Base-by-base conservation (phyloP, 2,888 invertebrate species). In the Germaria angustata region DNA sequence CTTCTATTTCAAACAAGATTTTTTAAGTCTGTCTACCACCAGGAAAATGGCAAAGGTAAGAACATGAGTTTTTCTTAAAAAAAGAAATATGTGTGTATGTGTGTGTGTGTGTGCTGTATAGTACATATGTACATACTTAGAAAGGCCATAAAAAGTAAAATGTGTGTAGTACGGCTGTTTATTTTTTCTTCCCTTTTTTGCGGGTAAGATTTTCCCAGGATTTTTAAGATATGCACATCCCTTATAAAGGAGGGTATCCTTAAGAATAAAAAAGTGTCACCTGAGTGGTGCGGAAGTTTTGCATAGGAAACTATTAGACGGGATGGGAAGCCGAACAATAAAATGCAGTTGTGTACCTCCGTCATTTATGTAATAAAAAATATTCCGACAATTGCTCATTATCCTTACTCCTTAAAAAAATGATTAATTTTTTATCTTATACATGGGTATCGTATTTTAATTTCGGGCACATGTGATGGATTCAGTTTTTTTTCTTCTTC, bases 121-220 rank as follows among this genome's bases (percentile, higher is more conserved):
- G 39, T 39, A 13, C n/a, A 13, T 13, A 39, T 13, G 13, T 13
- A 39, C n/a, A n/a, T n/a, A 36, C 36, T 2, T 36, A 39, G 11
- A 39, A 13, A 28, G 11, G 86, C 85, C 86, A 85, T 86, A 86
- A 86, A 85, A 77, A 75, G 72, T 49, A 53, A 36, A 61, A 39
- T 36, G 51, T 59, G 59, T 34, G 69, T 59, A 68, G 69, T 59
- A 68, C 51, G 44, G 46, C 32, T 57, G 41, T 13, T 32, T 17
- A 11, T 63, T 66, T 49, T 87, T 84, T 69, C 68, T 72, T 77
- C 65, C 5, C 5, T 17, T 81, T 80, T 78, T 79, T 82, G 79
- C 88, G 88, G 88, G 89, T 89, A 88, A 89, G 88, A 90, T 90
- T 90, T 90, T 90, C 90, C 90, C 90, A 90, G 87, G 90, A 86